Evolutionary conservation across 2,888 invertebrate genomes (phyloP).

Genomic region (Agriopis marginaria): DNA sequence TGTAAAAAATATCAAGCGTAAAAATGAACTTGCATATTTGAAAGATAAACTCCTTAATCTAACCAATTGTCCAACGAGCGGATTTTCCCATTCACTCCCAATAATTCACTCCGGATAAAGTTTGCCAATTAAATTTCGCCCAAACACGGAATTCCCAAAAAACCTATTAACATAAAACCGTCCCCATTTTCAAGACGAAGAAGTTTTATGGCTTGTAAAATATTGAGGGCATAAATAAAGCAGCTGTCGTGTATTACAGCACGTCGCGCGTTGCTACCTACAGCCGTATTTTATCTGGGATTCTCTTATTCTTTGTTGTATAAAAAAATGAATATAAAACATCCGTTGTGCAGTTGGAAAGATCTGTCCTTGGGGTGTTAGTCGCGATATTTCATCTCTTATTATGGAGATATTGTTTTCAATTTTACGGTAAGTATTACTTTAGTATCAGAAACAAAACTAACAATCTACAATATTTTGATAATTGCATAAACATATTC

Average conservation of each 20-base stretch:
- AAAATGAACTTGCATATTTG: background rate
- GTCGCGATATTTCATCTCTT: slow-evolving; percentile 39
- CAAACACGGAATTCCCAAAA: slow-evolving; percentile 56
- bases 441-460: background rate
- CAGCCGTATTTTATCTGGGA: slow-evolving; percentile 80
- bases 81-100: slow-evolving; percentile 38
- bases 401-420: slow-evolving; percentile 18
- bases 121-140: slow-evolving; percentile 52
- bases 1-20: background rate
- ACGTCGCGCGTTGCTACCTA: slow-evolving; percentile 74
- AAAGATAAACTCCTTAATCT: slow-evolving; percentile 5
- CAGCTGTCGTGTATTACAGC: slow-evolving; percentile 81
- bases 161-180: slow-evolving; percentile 82
- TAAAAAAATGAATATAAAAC: slow-evolving; percentile 72
- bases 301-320: slow-evolving; percentile 75
- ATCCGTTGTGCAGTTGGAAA: slow-evolving; percentile 30
- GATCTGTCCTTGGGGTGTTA: slow-evolving; percentile 41
- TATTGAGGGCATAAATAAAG: slow-evolving; percentile 84
- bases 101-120: slow-evolving; percentile 45
- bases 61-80: slow-evolving; percentile 35
- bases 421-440: slow-evolving; percentile 4
- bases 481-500: background rate
- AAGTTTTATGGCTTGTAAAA: slow-evolving; percentile 85
- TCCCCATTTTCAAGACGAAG: slow-evolving; percentile 76
- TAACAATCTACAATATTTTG: background rate